Evolutionary conservation across 2,888 invertebrate genomes (phyloP).

Genomic region (Tenthredo notha): DNA sequence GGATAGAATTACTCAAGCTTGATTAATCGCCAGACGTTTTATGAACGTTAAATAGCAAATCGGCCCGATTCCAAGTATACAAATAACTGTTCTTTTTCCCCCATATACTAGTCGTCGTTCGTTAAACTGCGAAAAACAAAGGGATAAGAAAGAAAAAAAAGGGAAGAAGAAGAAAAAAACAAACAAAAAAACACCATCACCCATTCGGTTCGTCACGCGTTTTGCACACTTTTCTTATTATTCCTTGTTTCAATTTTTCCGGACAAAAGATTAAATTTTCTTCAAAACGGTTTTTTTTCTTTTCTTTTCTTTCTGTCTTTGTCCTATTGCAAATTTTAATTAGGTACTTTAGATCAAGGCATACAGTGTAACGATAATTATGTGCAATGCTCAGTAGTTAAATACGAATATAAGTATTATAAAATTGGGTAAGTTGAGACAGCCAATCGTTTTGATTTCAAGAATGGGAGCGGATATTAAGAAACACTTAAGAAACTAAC

Average conservation of each 20-base stretch:
- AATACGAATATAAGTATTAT: background rate
- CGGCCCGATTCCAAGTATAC: background rate
- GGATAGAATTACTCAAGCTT: constrained; percentile 2
- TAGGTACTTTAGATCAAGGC: background rate
- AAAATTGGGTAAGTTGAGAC: constrained; percentile 41
- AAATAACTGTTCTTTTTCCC: background rate
- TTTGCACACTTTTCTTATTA: background rate
- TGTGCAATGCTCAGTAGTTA: background rate
- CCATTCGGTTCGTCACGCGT: constrained; percentile 28
- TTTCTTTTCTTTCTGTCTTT: too few species aligned
- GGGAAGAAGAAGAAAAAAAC: background rate
- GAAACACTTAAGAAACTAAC: constrained; percentile 65
- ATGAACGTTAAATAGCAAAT: background rate
- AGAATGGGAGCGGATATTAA: constrained; percentile 75
- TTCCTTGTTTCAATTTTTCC: background rate
- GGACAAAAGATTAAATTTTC: too few species aligned
- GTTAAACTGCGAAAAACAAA: constrained; percentile 9
- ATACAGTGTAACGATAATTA: background rate
- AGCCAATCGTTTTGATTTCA: constrained; percentile 73
- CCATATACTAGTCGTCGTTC: background rate
- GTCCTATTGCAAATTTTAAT: background rate
- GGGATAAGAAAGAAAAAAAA: background rate
- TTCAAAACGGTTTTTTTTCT: too few species aligned
- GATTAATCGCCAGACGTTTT: background rate
- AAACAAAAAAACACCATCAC: background rate